Conservation (phyloP, 2,113 vertebrate genomes). For the Scophthalmus maximus region DNA sequence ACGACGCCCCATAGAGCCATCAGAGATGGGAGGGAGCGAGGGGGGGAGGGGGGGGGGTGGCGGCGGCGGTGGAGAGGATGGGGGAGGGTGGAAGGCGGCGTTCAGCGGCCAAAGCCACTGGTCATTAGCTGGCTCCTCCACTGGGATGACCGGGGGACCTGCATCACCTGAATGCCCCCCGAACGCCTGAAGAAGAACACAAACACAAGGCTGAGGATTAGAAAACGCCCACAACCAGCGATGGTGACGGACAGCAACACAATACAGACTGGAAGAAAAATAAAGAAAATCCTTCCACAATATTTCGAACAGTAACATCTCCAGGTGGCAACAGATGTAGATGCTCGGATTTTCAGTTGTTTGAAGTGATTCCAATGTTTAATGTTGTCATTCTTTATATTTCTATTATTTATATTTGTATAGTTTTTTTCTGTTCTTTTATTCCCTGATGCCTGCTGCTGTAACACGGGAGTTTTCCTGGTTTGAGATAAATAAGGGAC, state of each 20-base stretch:
- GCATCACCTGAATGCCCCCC: constrained; percentile 91
- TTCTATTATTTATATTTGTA: too few species aligned
- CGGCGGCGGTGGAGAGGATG: constrained; percentile 55
- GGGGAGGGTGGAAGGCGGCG: constrained; percentile 55
- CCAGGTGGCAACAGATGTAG: background rate
- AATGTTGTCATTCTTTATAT: too few species aligned
- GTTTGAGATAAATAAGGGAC: too few species aligned
- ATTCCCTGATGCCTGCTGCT: too few species aligned
- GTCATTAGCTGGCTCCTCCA: constrained; percentile 91
- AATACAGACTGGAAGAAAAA: too few species aligned
- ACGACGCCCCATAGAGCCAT: constrained; percentile 98
- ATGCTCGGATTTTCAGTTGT: background rate
- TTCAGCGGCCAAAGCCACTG: constrained; percentile 82
- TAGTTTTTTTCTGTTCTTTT: too few species aligned
- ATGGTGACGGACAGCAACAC: too few species aligned
- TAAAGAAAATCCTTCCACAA: too few species aligned
- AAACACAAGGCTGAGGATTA: constrained; percentile 33
- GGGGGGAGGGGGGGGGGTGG: constrained; percentile 68
- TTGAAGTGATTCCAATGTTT: background rate
- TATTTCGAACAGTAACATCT: background rate
- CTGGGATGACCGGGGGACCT: constrained; percentile 87
- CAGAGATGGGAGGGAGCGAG: constrained; percentile 87
- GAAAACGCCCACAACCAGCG: too few species aligned
- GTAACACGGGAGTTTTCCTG: too few species aligned
- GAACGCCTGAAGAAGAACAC: constrained; percentile 81